These are phyloP conservation scores for Bufo bufo DNA, from an alignment of 2,113 vertebrate genomes.

Conservation along the genomic window DNA sequence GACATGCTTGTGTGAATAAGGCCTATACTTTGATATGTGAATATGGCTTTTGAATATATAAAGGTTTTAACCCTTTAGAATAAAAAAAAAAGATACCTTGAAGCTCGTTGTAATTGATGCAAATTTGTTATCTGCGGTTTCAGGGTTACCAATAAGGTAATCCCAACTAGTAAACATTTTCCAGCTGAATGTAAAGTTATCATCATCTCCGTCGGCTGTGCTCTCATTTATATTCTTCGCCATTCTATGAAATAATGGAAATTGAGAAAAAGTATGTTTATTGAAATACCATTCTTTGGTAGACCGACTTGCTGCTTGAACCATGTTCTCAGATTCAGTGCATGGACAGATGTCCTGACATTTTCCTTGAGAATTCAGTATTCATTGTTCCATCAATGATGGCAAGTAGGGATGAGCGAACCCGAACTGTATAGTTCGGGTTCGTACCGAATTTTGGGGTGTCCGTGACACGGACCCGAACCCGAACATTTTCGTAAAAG, in stretches of 20 bases:
- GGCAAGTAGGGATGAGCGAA: too few species aligned
- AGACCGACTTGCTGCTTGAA: too few species aligned
- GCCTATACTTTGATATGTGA: background rate
- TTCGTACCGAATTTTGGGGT: too few species aligned
- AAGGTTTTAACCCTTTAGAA: background rate
- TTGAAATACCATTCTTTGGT: background rate
- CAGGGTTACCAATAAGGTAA: conserved; percentile 93
- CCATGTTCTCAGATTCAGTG: too few species aligned
- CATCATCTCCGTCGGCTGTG: conserved; percentile 81
- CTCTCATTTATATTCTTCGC: conserved; percentile 88
- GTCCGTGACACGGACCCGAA: too few species aligned
- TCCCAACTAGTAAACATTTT: conserved; percentile 99
- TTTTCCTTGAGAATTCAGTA: too few species aligned
- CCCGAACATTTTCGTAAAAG: too few species aligned
- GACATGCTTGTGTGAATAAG: too few species aligned
- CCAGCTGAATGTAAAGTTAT: conserved; percentile 90
- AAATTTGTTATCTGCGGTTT: conserved; percentile 98
- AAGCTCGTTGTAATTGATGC: conserved; percentile 94
- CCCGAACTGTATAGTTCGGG: too few species aligned
- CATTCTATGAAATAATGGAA: conserved; percentile 77
- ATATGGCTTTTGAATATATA: background rate
- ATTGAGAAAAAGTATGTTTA: background rate
- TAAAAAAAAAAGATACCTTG: conserved; percentile 78
- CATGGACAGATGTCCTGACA: too few species aligned
- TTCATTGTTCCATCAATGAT: too few species aligned